These are phyloP conservation scores for Oithona nana DNA, from an alignment of 2,888 invertebrate species.

Conservation along the genomic window DNA sequence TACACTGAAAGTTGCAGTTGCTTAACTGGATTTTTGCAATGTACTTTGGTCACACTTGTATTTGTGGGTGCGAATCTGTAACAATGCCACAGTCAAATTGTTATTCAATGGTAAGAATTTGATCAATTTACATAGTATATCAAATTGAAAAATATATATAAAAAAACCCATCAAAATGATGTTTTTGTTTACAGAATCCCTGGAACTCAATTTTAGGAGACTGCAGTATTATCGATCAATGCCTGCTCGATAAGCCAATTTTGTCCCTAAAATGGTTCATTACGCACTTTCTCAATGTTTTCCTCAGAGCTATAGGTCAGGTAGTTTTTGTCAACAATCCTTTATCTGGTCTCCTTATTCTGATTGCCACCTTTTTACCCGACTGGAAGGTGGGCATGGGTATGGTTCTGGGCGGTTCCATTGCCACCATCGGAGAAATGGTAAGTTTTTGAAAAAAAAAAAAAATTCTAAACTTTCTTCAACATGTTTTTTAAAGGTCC, in stretches of 20 bases:
- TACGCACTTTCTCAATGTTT: conserved; percentile 9
- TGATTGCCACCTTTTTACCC: background rate
- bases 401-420: background rate
- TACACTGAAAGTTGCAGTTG: too few species aligned
- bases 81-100: too few species aligned
- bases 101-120: too few species aligned
- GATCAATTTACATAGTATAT: too few species aligned
- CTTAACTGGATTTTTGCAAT: too few species aligned
- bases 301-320: background rate
- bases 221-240: conserved; percentile 5
- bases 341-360: background rate
- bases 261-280: background rate
- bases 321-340: conserved; percentile 11
- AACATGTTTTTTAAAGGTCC: background rate
- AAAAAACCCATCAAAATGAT: too few species aligned
- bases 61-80: too few species aligned
- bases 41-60: too few species aligned
- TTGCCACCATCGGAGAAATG: background rate
- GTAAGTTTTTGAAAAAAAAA: background rate
- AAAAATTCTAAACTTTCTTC: too few species aligned
- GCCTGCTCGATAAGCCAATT: conserved; percentile 3
- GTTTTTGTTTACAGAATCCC: conserved; percentile 7
- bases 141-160: too few species aligned
- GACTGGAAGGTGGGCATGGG: background rate
- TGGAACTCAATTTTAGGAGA: conserved; percentile 6